phyloP scores from a whole-genome alignment of 2,113 vertebrate genomes.

The Oncorhynchus tshawytscha region DNA sequence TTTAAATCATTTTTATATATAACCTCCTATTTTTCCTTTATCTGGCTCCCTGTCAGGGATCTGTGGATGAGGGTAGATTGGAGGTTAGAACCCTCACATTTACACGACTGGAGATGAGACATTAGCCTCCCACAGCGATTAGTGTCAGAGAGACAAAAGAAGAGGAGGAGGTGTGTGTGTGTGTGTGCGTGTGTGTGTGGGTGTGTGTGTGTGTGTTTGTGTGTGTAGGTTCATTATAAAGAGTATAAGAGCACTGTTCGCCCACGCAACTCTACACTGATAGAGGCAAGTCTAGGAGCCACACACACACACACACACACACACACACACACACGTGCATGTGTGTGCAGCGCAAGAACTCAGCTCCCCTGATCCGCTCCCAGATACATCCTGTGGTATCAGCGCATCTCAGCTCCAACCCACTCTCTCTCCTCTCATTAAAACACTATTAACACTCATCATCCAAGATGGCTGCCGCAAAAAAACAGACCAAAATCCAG shows the following conservation, averaged over 20 bases:
- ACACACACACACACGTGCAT: constrained; percentile 4
- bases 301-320: constrained; percentile 4
- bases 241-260: constrained; percentile 22
- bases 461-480: constrained; percentile 3
- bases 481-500: constrained; percentile 12
- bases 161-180: neutral
- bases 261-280: constrained; percentile 32
- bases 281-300: neutral
- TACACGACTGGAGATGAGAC: neutral
- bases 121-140: constrained; percentile 6
- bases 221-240: constrained; percentile 22
- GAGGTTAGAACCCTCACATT: neutral
- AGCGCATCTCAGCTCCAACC: neutral
- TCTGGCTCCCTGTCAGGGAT: neutral
- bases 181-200: too few relatives aligned
- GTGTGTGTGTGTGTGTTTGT: too few relatives aligned
- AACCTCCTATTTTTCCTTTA: neutral
- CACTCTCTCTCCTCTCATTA: neutral
- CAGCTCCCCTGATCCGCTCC: neutral
- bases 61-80: neutral
- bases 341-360: neutral
- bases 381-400: neutral
- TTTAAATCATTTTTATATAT: too few relatives aligned
- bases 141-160: neutral
- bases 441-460: neutral